These are phyloP conservation scores for Pandion haliaetus DNA, from an alignment of 2,113 vertebrate genomes.

Conservation along the genomic window DNA sequence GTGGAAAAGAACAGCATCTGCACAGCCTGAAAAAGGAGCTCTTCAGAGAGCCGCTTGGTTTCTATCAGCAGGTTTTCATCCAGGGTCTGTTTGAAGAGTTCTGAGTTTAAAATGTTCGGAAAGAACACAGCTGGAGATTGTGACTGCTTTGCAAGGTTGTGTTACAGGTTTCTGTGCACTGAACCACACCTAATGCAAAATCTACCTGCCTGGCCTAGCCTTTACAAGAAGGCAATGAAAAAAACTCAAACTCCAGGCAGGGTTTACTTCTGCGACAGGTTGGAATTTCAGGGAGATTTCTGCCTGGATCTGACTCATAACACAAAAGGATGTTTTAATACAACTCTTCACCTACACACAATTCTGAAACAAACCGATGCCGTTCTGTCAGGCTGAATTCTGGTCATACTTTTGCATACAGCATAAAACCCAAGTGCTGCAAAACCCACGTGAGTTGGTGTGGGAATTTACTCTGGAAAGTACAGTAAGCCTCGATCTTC, in stretches of 20 bases:
- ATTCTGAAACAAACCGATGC: not conserved
- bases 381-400: not conserved
- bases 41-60: not conserved
- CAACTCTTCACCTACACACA: not conserved
- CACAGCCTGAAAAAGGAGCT: not conserved
- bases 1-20: not conserved
- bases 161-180: constrained; percentile 17
- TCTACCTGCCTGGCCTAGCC: not conserved
- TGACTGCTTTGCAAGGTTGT: not conserved
- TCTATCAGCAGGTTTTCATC: not conserved
- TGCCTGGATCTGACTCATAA: constrained; percentile 14
- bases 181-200: constrained; percentile 41
- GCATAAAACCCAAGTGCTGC: not conserved
- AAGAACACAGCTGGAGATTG: not conserved
- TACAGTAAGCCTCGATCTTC: not conserved
- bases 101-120: not conserved
- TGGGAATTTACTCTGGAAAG: constrained; percentile 43
- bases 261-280: not conserved
- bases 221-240: not conserved
- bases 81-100: not conserved
- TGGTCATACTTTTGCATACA: not conserved
- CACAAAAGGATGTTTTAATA: not conserved
- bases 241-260: not conserved
- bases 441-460: not conserved
- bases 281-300: constrained; percentile 32